Percentiles rank a stretch among this genome's conserved stretches.
These are phyloP conservation scores for Nerophis lumbriciformis DNA, from an alignment of 2,113 vertebrate genomes.

Conservation along the genomic window DNA sequence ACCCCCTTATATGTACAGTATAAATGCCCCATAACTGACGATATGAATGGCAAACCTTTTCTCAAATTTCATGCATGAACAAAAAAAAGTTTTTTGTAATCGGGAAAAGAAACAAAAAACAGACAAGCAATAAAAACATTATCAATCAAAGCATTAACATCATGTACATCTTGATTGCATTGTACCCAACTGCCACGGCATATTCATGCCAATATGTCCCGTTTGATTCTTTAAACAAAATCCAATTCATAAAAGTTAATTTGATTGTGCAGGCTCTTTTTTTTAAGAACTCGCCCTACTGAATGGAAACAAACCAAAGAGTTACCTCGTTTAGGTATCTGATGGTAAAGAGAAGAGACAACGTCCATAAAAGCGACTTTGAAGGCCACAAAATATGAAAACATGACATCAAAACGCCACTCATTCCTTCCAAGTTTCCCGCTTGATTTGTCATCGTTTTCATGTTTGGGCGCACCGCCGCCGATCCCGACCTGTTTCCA, in stretches of 20 bases:
- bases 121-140: slow-evolving; percentile 73
- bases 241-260: slow-evolving; percentile 4
- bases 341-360: background rate
- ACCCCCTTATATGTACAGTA: slow-evolving; percentile 78
- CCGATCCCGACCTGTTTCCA: background rate
- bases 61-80: slow-evolving; percentile 86
- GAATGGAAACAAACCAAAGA: slow-evolving; percentile 1
- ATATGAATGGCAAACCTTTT: slow-evolving; percentile 78
- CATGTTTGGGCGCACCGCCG: background rate
- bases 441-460: slow-evolving; percentile 1
- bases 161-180: slow-evolving; percentile 76
- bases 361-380: background rate
- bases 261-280: slow-evolving; percentile 20
- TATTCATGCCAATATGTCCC: slow-evolving; percentile 12
- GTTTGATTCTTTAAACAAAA: slow-evolving; percentile 18
- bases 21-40: slow-evolving; percentile 91
- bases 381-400: background rate
- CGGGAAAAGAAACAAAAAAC: slow-evolving; percentile 65
- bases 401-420: background rate
- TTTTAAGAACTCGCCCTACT: background rate
- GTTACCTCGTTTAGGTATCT: background rate
- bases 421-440: background rate
- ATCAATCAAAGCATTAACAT: slow-evolving; percentile 72
- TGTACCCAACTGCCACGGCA: slow-evolving; percentile 58
- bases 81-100: slow-evolving; percentile 70